Evolutionary conservation across 1,140 invertebrate genomes (phyloP).

Genomic region (Ceratina calcarata): DNA sequence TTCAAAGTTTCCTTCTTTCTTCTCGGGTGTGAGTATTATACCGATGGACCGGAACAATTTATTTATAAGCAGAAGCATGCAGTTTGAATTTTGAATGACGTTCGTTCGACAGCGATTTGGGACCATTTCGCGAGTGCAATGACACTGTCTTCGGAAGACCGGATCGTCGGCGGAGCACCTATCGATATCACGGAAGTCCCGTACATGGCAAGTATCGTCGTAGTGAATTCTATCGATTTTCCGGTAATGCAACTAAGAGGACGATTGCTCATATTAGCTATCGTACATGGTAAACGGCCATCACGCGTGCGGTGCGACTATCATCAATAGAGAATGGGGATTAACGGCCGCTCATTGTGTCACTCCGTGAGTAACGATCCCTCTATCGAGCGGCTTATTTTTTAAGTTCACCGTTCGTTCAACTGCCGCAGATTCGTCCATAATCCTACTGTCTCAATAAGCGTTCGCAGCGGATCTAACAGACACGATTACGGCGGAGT

Average conservation of each 20-base stretch:
- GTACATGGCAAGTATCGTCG: conserved; percentile 66
- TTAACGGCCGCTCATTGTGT: conserved; percentile 81
- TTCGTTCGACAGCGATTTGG: neutral
- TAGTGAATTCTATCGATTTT: neutral
- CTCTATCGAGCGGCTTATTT: neutral
- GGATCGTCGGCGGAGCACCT: conserved; percentile 71
- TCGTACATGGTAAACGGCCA: conserved; percentile 64
- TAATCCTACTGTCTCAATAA: conserved; percentile 14
- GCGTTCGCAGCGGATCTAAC: conserved; percentile 69
- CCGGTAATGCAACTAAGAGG: conserved; percentile 3
- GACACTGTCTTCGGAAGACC: conserved; percentile 39
- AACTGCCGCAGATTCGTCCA: too few relatives aligned
- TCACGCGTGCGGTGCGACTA: conserved; percentile 79
- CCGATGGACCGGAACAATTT: neutral
- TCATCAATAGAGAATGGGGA: conserved; percentile 77
- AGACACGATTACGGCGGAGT: conserved; percentile 63
- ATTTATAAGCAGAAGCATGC: neutral
- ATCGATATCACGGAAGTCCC: conserved; percentile 69
- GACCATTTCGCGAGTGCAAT: neutral
- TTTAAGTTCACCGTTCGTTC: neutral
- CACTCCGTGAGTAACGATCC: conserved; percentile 52
- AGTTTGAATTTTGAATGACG: neutral
- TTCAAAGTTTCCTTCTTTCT: neutral
- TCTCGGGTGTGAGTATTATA: conserved; percentile 31
- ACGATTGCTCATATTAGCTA: conserved; percentile 62